Conservation (phyloP, 1,140 invertebrate species). For the Drosophila carrolli region DNA sequence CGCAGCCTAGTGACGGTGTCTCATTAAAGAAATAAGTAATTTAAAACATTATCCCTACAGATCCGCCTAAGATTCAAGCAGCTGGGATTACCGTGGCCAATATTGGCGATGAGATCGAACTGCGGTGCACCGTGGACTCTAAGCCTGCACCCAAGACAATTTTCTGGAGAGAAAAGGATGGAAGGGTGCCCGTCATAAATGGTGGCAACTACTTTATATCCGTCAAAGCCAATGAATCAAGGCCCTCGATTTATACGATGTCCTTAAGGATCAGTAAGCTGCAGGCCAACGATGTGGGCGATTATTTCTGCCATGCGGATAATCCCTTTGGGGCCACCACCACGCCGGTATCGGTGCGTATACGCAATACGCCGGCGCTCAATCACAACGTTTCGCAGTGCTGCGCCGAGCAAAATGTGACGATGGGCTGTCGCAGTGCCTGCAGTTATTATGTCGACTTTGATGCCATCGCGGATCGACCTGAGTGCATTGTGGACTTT, state of each 20-base stretch:
- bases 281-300: constrained; percentile 89
- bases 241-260: constrained; percentile 89
- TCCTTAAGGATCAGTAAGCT: constrained; percentile 90
- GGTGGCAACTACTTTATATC: constrained; percentile 90
- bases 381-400: constrained; percentile 90
- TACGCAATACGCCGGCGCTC: constrained; percentile 86
- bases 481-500: constrained; percentile 92
- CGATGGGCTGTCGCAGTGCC: constrained; percentile 90
- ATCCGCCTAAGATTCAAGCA: constrained; percentile 90
- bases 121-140: constrained; percentile 91
- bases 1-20: too few species aligned
- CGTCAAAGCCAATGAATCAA: constrained; percentile 77
- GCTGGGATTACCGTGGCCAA: constrained; percentile 90
- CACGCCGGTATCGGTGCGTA: constrained; percentile 89
- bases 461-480: constrained; percentile 90
- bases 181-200: constrained; percentile 89
- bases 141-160: constrained; percentile 91
- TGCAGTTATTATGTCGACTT: constrained; percentile 93
- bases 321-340: constrained; percentile 91
- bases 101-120: constrained; percentile 89
- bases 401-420: constrained; percentile 91
- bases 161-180: constrained; percentile 91
- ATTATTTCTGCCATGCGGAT: constrained; percentile 93
- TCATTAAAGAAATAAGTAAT: background rate
- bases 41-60: constrained; percentile 81